Percentiles rank a stretch among this genome's conserved stretches.
These are phyloP conservation scores for Isotomurus palustris DNA, from an alignment of 2,888 invertebrate genomes.

Conservation along the genomic window DNA sequence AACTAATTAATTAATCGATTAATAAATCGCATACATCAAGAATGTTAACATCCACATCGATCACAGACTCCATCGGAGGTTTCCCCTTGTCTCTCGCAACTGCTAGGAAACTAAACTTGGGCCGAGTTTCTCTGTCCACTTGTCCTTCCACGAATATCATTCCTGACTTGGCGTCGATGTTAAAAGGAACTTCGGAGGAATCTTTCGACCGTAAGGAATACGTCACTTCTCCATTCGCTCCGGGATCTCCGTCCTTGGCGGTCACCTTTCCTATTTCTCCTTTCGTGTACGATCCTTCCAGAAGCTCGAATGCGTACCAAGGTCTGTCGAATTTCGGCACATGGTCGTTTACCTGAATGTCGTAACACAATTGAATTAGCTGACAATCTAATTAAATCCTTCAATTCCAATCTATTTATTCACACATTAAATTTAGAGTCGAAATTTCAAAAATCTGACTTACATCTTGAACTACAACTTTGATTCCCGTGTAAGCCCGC, in stretches of 20 bases:
- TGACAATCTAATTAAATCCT: not conserved
- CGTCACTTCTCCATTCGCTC: conserved; percentile 70
- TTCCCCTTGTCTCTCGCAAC: conserved; percentile 70
- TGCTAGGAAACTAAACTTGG: conserved; percentile 66
- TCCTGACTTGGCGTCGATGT: conserved; percentile 64
- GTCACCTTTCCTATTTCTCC: conserved; percentile 69
- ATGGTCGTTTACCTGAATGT: conserved; percentile 66
- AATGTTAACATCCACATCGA: conserved; percentile 70
- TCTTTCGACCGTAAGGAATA: conserved; percentile 57
- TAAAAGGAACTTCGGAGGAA: conserved; percentile 58
- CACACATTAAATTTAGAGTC: not conserved
- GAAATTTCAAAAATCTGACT: not conserved
- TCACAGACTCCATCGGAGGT: conserved; percentile 59
- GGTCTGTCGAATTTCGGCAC: conserved; percentile 75
- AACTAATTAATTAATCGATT: not conserved
- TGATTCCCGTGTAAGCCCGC: conserved; percentile 63
- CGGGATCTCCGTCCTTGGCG: conserved; percentile 74
- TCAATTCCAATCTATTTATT: not conserved
- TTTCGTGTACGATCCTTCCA: conserved; percentile 70
- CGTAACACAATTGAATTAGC: not conserved
- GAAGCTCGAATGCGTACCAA: conserved; percentile 75
- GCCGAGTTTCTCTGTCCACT: conserved; percentile 67
- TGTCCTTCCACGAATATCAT: conserved; percentile 67
- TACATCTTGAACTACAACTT: conserved; percentile 65
- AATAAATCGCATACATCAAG: conserved; percentile 58